These are phyloP conservation scores for Cyrtorhinus lividipennis DNA, from an alignment of 1,140 invertebrate species.

Conservation along the genomic window DNA sequence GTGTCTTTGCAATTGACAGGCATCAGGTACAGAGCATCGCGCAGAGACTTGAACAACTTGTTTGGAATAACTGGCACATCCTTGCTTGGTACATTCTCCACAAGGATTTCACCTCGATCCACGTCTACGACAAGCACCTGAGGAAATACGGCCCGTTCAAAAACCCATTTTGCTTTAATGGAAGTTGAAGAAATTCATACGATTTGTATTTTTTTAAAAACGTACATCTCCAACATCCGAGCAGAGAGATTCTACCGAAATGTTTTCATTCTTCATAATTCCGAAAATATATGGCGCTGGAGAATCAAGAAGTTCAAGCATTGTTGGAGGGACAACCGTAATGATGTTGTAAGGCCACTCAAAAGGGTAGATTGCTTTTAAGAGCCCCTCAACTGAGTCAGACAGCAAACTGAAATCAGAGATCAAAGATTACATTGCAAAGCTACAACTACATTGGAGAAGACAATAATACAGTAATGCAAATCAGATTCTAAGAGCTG, in stretches of 20 bases:
- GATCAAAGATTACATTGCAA: no score
- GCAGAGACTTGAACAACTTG: slow-evolving; percentile 41
- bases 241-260: slow-evolving; percentile 28
- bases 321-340: slow-evolving; percentile 49
- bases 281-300: slow-evolving; percentile 63
- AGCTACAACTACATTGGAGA: no score
- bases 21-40: slow-evolving; percentile 39
- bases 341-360: slow-evolving; percentile 67
- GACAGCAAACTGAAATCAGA: slow-evolving; percentile 45
- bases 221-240: slow-evolving; percentile 27
- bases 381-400: slow-evolving; percentile 54
- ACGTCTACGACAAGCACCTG: slow-evolving; percentile 50
- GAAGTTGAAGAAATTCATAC: neutral
- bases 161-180: neutral
- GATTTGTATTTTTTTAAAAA: no score
- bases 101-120: slow-evolving; percentile 38
- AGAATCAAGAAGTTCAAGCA: slow-evolving; percentile 54
- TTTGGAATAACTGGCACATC: slow-evolving; percentile 43
- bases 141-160: slow-evolving; percentile 25
- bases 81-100: slow-evolving; percentile 44
- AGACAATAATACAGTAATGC: no score
- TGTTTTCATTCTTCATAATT: slow-evolving; percentile 39
- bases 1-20: slow-evolving; percentile 34
- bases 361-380: slow-evolving; percentile 62
- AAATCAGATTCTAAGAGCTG: no score